phyloP scores from a whole-genome alignment of 1,140 invertebrate genomes.

The Leptopilina boulardi region DNA sequence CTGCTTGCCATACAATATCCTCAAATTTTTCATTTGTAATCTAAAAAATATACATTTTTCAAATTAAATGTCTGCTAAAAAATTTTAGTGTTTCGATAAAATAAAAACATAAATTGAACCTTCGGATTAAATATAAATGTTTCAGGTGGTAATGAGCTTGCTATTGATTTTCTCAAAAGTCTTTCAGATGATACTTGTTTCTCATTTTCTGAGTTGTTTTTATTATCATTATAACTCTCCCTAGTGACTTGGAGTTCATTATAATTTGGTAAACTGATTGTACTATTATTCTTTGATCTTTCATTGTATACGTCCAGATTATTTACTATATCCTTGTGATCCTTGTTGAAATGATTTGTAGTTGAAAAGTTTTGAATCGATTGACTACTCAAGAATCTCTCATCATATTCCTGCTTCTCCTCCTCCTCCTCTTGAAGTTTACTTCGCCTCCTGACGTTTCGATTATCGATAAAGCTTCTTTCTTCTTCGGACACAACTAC shows the following conservation, averaged over 20 bases:
- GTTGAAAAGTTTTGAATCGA: slow-evolving; percentile 57
- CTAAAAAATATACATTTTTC: not conserved
- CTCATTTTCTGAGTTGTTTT: slow-evolving; percentile 40
- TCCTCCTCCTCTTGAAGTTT: slow-evolving; percentile 57
- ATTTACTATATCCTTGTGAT: slow-evolving; percentile 2
- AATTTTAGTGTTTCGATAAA: not conserved
- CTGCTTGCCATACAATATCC: not conserved
- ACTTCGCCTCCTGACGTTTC: slow-evolving; percentile 52
- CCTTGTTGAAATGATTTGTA: slow-evolving; percentile 44
- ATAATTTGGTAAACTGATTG: slow-evolving; percentile 77
- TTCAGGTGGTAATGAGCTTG: slow-evolving; percentile 34
- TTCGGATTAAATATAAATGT: not conserved
- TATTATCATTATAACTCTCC: slow-evolving; percentile 32
- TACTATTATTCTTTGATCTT: slow-evolving; percentile 71
- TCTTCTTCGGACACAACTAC: slow-evolving; percentile 64
- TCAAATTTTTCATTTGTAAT: not conserved
- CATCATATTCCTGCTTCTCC: slow-evolving; percentile 50
- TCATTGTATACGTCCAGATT: slow-evolving; percentile 41
- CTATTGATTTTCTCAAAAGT: slow-evolving; percentile 34
- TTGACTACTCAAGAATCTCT: slow-evolving; percentile 58
- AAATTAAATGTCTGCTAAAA: not conserved
- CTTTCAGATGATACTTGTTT: slow-evolving; percentile 24
- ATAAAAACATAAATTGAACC: not conserved
- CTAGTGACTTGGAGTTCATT: slow-evolving; percentile 64
- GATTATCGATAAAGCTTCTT: slow-evolving; percentile 56